Evolutionary conservation across 2,888 invertebrate species (phyloP).

Genomic region (Nemotelus pantherinus): DNA sequence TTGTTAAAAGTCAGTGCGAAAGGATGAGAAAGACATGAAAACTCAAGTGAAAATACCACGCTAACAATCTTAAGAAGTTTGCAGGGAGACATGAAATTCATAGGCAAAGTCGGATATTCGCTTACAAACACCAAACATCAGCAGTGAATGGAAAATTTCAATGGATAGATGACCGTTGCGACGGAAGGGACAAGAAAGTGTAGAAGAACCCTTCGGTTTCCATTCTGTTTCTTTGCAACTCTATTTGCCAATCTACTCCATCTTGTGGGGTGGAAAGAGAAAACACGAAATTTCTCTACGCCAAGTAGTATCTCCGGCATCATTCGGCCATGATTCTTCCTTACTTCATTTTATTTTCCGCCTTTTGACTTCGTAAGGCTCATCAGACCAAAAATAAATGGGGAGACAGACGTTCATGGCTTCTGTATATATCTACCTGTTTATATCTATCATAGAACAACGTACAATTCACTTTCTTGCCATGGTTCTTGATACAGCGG

Average conservation of each 20-base stretch:
- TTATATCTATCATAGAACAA: conserved; percentile 3
- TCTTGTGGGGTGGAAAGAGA: not conserved
- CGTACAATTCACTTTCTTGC: conserved; percentile 31
- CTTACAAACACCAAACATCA: not conserved
- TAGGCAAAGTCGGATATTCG: not conserved
- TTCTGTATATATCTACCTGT: not conserved
- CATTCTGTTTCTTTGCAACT: conserved; percentile 5
- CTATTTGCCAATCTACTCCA: not conserved
- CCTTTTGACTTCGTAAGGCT: conserved; percentile 44
- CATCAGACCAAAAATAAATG: conserved; percentile 27
- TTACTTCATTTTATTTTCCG: conserved; percentile 46
- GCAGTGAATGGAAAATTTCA: conserved; percentile 24
- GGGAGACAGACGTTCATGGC: not conserved
- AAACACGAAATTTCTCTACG: not conserved
- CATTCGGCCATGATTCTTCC: conserved; percentile 40
- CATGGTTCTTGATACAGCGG: conserved; percentile 14
- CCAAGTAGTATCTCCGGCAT: not conserved
- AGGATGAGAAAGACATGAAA: conserved; percentile 1
- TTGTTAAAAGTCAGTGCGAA: not conserved
- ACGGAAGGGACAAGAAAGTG: not conserved
- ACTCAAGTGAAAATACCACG: conserved; percentile 17
- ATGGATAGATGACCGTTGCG: conserved; percentile 1
- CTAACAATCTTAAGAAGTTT: conserved; percentile 21
- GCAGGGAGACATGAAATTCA: not conserved
- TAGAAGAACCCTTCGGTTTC: conserved; percentile 26